These are phyloP conservation scores for Drosophila rellima DNA, from an alignment of 2,888 invertebrate genomes.

Conservation along the genomic window DNA sequence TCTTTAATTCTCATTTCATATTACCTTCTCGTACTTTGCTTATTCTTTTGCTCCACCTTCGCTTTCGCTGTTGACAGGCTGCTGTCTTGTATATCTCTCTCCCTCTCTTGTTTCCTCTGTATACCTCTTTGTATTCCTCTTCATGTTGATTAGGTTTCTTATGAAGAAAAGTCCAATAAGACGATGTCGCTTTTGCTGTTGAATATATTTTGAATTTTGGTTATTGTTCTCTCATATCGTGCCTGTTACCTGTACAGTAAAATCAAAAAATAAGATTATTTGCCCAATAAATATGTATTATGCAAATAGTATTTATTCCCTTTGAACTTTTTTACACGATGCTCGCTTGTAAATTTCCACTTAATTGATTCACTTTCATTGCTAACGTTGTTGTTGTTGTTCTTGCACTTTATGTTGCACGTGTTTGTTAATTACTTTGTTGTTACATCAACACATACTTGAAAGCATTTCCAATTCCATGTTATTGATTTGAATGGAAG, in stretches of 20 bases:
- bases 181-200: constrained; percentile 14
- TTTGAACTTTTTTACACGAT: constrained; percentile 32
- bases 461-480: constrained; percentile 45
- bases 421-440: constrained; percentile 67
- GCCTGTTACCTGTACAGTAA: background rate
- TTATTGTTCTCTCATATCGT: background rate
- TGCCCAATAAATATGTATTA: constrained; percentile 20
- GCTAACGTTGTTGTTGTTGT: constrained; percentile 24
- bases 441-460: constrained; percentile 33
- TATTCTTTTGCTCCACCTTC: constrained; percentile 23
- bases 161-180: constrained; percentile 26
- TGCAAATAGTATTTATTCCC: constrained; percentile 19
- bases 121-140: background rate
- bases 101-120: too few species aligned
- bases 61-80: constrained; percentile 35
- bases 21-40: constrained; percentile 4
- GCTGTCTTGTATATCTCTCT: background rate
- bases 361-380: constrained; percentile 32
- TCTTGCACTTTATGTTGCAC: constrained; percentile 60
- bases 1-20: constrained; percentile 7
- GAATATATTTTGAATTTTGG: background rate
- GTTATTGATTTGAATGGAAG: constrained; percentile 46
- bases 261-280: constrained; percentile 7
- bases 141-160: constrained; percentile 10
- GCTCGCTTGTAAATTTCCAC: constrained; percentile 35